Evolutionary conservation across 2,888 invertebrate genomes (phyloP).

Genomic region (Microctonus hyperodae): DNA sequence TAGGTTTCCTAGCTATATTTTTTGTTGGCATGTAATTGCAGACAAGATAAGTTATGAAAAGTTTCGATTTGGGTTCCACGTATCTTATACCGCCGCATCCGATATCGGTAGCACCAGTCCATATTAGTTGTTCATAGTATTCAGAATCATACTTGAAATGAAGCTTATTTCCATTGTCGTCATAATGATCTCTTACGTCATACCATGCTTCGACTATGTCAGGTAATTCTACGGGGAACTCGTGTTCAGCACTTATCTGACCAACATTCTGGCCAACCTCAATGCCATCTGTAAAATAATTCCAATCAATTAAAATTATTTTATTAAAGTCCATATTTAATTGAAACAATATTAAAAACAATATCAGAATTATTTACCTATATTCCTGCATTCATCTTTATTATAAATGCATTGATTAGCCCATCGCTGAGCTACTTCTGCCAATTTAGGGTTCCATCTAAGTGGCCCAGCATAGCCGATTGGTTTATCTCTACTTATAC

Average conservation of each 20-base stretch:
- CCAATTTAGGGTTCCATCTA: conserved; percentile 52
- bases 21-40: too few relatives aligned
- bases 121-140: conserved; percentile 64
- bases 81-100: not conserved
- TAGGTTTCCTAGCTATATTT: too few relatives aligned
- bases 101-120: conserved; percentile 60
- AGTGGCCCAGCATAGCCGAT: conserved; percentile 28
- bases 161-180: conserved; percentile 51
- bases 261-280: conserved; percentile 41
- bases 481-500: conserved; percentile 45
- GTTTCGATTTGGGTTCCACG: not conserved
- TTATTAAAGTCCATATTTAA: not conserved
- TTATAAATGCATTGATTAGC: conserved; percentile 59
- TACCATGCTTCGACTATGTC: conserved; percentile 56
- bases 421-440: conserved; percentile 59
- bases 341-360: not conserved
- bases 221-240: too few relatives aligned
- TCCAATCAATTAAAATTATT: not conserved
- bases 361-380: conserved; percentile 28
- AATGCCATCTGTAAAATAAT: conserved; percentile 24
- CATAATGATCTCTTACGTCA: too few relatives aligned
- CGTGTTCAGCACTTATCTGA: too few relatives aligned
- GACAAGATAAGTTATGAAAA: too few relatives aligned
- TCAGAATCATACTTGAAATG: conserved; percentile 22
- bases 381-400: conserved; percentile 59